These are phyloP conservation scores for Leptinotarsa haldemani DNA, from an alignment of 2,888 invertebrate genomes.

Conservation along the genomic window DNA sequence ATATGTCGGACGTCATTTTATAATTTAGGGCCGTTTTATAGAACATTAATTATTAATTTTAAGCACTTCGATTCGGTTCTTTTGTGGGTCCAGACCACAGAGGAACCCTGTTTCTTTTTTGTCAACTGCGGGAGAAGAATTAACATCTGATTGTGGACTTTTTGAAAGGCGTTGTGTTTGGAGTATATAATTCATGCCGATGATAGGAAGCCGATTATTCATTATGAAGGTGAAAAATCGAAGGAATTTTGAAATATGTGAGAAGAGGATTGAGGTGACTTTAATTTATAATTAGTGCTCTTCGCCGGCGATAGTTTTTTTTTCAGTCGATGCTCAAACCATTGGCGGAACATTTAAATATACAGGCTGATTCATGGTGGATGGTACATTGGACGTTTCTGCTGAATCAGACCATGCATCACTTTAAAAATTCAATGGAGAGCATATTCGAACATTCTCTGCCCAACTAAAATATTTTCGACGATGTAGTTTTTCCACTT, in stretches of 20 bases:
- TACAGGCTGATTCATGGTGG: too few species aligned
- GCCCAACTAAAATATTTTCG: too few species aligned
- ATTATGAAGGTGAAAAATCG: constrained; percentile 42
- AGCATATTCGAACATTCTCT: too few species aligned
- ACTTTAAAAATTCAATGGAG: too few species aligned
- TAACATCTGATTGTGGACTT: constrained; percentile 35
- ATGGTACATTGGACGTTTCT: too few species aligned
- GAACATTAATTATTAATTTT: constrained; percentile 64
- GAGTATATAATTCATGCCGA: constrained; percentile 45
- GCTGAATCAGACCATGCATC: too few species aligned
- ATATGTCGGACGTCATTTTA: constrained; percentile 61
- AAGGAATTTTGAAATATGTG: constrained; percentile 38
- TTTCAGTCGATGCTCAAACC: not conserved
- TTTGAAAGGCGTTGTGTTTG: constrained; percentile 40
- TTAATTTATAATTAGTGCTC: constrained; percentile 31
- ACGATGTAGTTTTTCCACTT: too few species aligned
- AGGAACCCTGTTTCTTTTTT: constrained; percentile 50
- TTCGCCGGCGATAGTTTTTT: not conserved
- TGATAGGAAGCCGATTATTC: constrained; percentile 44
- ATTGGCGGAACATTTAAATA: not conserved
- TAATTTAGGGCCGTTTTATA: constrained; percentile 60
- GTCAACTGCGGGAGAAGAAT: constrained; percentile 46
- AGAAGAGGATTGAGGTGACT: constrained; percentile 24
- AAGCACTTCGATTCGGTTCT: constrained; percentile 49
- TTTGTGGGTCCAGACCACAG: constrained; percentile 46